These are phyloP conservation scores for Triops cancriformis DNA, from an alignment of 1,140 invertebrate species.

Conservation along the genomic window DNA sequence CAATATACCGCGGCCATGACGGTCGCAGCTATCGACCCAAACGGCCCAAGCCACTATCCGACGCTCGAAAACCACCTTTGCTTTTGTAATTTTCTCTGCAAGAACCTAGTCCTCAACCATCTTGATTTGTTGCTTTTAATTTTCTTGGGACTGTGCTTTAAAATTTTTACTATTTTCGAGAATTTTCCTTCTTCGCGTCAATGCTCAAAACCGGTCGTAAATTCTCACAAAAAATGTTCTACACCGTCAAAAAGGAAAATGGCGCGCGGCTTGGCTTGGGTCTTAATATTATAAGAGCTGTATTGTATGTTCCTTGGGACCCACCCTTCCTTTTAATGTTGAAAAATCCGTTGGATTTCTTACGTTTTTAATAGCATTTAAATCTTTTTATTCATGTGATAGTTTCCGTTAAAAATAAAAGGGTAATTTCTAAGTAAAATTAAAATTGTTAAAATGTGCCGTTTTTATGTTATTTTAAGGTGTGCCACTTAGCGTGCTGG, in stretches of 20 bases:
- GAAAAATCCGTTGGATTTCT: not conserved
- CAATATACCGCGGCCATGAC: constrained; percentile 18
- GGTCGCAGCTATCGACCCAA: constrained; percentile 15
- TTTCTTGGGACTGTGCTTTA: not conserved
- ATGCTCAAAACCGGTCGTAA: not conserved
- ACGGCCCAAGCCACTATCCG: not conserved
- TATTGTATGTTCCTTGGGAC: not conserved
- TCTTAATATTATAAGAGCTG: not conserved
- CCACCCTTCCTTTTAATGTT: not conserved
- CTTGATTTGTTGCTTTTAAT: not conserved
- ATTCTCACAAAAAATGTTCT: not conserved
- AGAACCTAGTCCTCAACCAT: not conserved
- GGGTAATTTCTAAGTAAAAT: not conserved
- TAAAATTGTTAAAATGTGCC: not conserved
- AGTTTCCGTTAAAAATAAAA: no score
- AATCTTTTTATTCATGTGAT: not conserved
- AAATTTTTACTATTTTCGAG: not conserved
- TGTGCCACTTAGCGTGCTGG: not conserved
- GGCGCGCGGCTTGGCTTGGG: not conserved
- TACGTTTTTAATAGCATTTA: not conserved
- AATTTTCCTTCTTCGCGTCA: not conserved
- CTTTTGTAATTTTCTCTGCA: constrained; percentile 6
- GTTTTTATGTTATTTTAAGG: not conserved
- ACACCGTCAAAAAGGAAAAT: not conserved
- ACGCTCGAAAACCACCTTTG: not conserved